Percentiles rank a stretch among this genome's conserved stretches.
Evolutionary conservation across 2,113 vertebrate species (phyloP).

Genomic region (zebrafish (Danio rerio)): DNA sequence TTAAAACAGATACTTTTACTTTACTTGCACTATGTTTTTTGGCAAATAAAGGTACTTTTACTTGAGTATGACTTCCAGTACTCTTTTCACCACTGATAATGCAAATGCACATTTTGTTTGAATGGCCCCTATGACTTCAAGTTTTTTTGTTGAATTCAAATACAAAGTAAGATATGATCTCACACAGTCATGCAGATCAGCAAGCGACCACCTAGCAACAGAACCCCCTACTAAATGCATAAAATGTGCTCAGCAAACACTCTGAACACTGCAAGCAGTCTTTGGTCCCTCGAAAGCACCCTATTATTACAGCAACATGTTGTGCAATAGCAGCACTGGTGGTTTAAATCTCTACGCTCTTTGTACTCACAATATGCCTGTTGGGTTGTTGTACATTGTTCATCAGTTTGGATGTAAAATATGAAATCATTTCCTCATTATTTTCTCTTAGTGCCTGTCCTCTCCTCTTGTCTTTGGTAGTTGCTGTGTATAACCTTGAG

Average conservation of each 20-base stretch:
- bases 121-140: too few relatives aligned
- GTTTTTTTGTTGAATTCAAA: too few relatives aligned
- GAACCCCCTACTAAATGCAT: background rate
- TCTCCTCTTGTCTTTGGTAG: slow-evolving; percentile 39
- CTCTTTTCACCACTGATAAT: too few relatives aligned
- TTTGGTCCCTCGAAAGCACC: background rate
- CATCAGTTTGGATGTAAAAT: background rate
- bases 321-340: too few relatives aligned
- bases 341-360: background rate
- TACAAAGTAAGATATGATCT: background rate
- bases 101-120: too few relatives aligned
- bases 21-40: too few relatives aligned
- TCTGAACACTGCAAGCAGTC: background rate
- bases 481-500: slow-evolving; percentile 72
- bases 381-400: too few relatives aligned
- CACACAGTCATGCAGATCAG: background rate
- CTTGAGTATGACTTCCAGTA: too few relatives aligned
- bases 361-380: background rate
- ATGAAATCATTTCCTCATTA: background rate
- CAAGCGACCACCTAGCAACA: background rate
- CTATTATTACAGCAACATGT: background rate
- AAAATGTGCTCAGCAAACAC: background rate
- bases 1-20: too few relatives aligned
- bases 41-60: too few relatives aligned
- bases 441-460: background rate